These are phyloP conservation scores for Conus ventricosus DNA, from an alignment of 1,140 invertebrate species.

Conservation along the genomic window DNA sequence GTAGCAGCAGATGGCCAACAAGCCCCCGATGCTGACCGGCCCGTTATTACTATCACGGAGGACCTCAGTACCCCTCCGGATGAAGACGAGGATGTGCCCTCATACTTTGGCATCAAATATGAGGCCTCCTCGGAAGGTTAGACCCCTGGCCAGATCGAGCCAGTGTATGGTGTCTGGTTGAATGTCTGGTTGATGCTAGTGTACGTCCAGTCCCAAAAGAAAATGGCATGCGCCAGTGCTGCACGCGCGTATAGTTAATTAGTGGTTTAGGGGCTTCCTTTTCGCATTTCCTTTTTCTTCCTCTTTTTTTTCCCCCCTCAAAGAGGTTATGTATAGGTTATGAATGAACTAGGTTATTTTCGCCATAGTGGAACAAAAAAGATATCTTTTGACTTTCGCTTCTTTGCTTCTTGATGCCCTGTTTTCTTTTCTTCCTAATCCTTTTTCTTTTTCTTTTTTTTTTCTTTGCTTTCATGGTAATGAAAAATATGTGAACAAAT, in stretches of 20 bases:
- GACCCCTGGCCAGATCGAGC: not conserved
- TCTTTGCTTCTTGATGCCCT: not conserved
- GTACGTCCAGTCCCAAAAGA: too few species aligned
- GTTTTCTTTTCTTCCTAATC: not conserved
- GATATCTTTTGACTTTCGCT: not conserved
- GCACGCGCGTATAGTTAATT: too few species aligned
- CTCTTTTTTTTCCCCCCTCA: too few species aligned
- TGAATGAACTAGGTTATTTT: too few species aligned
- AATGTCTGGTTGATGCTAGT: too few species aligned
- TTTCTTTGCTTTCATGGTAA: too few species aligned
- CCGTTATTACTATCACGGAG: conserved; percentile 66
- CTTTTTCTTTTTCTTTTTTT: not conserved
- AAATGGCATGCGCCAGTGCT: too few species aligned
- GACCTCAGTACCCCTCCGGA: conserved; percentile 62
- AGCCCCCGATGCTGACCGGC: conserved; percentile 37
- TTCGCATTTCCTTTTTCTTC: too few species aligned
- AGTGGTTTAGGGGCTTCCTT: too few species aligned
- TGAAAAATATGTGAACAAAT: too few species aligned
- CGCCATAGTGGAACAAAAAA: not conserved
- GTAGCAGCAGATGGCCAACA: conserved; percentile 37
- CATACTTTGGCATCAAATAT: conserved; percentile 59
- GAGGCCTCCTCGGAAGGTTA: conserved; percentile 44
- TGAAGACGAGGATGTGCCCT: conserved; percentile 62
- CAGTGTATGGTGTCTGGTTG: too few species aligned
- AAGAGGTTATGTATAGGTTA: too few species aligned